Conservation (phyloP, 2,797 vertebrate species). For the Gambelia wislizenii region DNA sequence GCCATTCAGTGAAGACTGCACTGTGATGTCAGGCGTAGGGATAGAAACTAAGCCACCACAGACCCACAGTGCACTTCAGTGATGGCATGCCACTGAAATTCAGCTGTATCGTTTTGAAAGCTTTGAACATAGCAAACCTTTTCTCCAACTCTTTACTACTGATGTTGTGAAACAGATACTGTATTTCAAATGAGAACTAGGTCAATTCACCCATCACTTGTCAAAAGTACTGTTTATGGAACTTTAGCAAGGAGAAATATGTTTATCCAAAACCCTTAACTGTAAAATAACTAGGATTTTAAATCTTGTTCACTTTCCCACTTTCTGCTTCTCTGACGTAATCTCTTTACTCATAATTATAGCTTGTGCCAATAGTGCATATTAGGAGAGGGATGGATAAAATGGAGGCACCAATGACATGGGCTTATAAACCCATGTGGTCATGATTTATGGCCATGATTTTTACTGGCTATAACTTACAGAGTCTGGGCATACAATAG, state of each 20-base stretch:
- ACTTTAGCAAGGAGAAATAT: background rate
- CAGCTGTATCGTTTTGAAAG: background rate
- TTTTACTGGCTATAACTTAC: no score
- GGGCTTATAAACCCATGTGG: no score
- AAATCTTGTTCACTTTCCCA: background rate
- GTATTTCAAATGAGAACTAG: background rate
- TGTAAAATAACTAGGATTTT: background rate
- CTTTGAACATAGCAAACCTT: background rate
- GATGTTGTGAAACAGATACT: background rate
- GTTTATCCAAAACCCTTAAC: background rate
- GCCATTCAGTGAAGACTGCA: background rate
- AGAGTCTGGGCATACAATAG: no score
- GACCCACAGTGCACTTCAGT: background rate
- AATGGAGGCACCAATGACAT: no score
- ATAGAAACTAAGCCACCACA: no score
- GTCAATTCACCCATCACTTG: background rate
- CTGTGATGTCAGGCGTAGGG: no score
- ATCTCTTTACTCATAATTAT: background rate
- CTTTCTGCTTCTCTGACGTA: background rate
- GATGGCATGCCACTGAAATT: background rate
- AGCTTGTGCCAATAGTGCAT: background rate
- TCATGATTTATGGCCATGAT: no score
- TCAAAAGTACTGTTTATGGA: background rate
- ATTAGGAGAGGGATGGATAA: no score
- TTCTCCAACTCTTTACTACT: background rate